Evolutionary conservation across 2,888 invertebrate species (phyloP).

Genomic region (Mellilla xanthometata): DNA sequence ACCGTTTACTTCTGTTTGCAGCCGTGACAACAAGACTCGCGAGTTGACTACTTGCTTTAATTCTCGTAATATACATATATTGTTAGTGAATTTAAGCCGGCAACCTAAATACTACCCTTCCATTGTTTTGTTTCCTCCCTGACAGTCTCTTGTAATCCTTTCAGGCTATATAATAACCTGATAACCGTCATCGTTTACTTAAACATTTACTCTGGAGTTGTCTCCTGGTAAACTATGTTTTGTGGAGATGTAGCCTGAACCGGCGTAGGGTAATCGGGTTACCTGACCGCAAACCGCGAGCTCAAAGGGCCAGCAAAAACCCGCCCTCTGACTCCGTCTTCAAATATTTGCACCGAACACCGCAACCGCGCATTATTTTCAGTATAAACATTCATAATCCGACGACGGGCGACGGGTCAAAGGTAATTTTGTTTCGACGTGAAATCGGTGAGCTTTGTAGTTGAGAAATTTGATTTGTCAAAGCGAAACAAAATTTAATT

Average conservation of each 20-base stretch:
- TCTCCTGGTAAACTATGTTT: conserved; percentile 30
- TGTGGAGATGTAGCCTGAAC: conserved; percentile 31
- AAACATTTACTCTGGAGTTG: conserved; percentile 14
- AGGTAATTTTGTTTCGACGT: conserved; percentile 50
- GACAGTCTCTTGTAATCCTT: not conserved
- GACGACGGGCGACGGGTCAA: conserved; percentile 54
- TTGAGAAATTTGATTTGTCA: conserved; percentile 8
- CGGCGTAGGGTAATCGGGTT: conserved; percentile 65
- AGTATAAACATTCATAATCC: conserved; percentile 77
- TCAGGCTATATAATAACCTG: conserved; percentile 7
- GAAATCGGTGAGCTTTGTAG: conserved; percentile 36
- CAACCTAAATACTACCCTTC: too few relatives aligned
- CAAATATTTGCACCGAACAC: conserved; percentile 76
- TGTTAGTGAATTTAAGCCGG: too few relatives aligned
- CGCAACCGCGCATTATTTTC: conserved; percentile 77
- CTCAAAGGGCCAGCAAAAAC: conserved; percentile 76
- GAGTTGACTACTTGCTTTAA: too few relatives aligned
- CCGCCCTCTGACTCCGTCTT: conserved; percentile 74
- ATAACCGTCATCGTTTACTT: conserved; percentile 7
- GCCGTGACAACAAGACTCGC: too few relatives aligned
- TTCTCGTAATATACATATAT: too few relatives aligned
- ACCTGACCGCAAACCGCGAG: conserved; percentile 70
- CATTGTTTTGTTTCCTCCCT: too few relatives aligned
- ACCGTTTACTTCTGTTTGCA: too few relatives aligned
- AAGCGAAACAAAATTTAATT: too few relatives aligned